Conservation (phyloP, 23 tunicate species). For the Trididemnum nubilum region DNA sequence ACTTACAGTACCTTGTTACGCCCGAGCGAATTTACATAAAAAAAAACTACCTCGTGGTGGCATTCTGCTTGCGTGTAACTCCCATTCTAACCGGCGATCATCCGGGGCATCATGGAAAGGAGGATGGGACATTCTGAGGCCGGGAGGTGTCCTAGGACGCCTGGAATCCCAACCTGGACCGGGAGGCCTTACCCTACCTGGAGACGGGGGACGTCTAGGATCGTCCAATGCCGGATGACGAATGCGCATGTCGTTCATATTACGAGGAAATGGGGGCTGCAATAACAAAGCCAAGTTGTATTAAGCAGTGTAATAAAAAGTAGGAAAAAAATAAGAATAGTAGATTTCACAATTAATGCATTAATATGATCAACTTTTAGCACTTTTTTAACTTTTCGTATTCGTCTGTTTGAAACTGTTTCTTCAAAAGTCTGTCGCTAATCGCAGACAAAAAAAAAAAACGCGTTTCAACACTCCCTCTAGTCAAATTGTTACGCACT, state of each 20-base stretch:
- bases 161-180: constrained; percentile 4
- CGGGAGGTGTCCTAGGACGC: constrained; percentile 42
- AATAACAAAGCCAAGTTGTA: background rate
- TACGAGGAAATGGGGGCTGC: constrained; percentile 31
- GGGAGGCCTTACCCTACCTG: constrained; percentile 12
- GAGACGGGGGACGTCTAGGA: constrained; percentile 37
- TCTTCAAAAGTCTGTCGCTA: too few relatives aligned
- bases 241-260: constrained; percentile 14
- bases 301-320: background rate
- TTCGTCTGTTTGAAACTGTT: too few relatives aligned
- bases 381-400: too few relatives aligned
- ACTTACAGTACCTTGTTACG: too few relatives aligned
- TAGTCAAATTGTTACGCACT: too few relatives aligned
- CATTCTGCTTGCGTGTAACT: constrained; percentile 14
- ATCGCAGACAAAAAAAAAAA: too few relatives aligned
- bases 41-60: constrained; percentile 17
- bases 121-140: constrained; percentile 32
- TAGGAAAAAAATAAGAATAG: too few relatives aligned
- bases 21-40: too few relatives aligned
- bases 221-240: constrained; percentile 21
- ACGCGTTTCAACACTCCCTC: too few relatives aligned
- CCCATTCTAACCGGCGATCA: constrained; percentile 32
- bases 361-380: too few relatives aligned
- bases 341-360: background rate
- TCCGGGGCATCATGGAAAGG: constrained; percentile 9